These are phyloP conservation scores for Apotomis turbidana DNA, from an alignment of 2,888 invertebrate species.

Conservation along the genomic window DNA sequence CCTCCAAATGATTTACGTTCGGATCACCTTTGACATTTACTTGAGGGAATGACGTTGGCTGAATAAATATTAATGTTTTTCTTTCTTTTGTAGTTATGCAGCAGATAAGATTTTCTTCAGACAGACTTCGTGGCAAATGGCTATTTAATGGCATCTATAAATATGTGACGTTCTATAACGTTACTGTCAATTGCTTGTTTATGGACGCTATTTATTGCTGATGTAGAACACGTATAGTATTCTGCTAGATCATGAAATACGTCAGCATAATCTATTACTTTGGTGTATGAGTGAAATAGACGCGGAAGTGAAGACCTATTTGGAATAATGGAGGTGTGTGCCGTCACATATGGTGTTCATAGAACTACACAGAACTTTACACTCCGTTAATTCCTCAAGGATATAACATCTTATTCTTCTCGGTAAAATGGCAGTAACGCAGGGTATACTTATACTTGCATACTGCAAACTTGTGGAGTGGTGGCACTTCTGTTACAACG, in stretches of 20 bases:
- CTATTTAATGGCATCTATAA: neutral
- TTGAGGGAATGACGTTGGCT: slow-evolving; percentile 6
- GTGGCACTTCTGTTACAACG: neutral
- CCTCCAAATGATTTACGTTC: neutral
- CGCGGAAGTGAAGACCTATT: neutral
- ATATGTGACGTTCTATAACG: neutral
- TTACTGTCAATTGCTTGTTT: neutral
- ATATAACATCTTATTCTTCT: neutral
- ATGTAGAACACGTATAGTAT: neutral
- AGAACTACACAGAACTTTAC: neutral
- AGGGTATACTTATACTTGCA: neutral
- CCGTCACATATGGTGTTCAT: neutral
- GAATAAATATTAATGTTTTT: slow-evolving; percentile 14
- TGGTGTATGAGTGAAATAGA: neutral
- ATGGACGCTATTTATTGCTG: slow-evolving; percentile 6
- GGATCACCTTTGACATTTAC: slow-evolving; percentile 22
- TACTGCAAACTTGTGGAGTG: neutral
- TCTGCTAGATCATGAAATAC: slow-evolving; percentile 6
- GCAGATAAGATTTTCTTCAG: neutral
- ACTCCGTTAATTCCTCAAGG: neutral
- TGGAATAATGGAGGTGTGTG: neutral
- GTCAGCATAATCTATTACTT: slow-evolving; percentile 1
- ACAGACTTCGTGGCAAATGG: neutral
- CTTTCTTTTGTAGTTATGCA: no score
- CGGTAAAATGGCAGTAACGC: neutral